These are phyloP conservation scores for Nematolebias whitei DNA, from an alignment of 2,113 vertebrate species.

Conservation along the genomic window DNA sequence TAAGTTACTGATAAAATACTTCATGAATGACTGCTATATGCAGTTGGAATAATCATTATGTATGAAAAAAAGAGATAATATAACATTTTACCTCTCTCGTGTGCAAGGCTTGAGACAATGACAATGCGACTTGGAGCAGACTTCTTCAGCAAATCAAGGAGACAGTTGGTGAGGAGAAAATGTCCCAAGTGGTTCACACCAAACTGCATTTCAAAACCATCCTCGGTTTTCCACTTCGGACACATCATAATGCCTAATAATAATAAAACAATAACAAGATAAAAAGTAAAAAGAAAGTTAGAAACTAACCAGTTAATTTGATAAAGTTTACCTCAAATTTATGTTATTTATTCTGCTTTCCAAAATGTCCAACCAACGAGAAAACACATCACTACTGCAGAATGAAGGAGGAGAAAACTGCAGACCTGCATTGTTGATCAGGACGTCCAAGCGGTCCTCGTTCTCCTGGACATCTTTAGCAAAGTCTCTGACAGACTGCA, in stretches of 20 bases:
- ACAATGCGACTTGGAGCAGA: slow-evolving; percentile 77
- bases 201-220: slow-evolving; percentile 83
- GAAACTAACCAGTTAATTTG: background rate
- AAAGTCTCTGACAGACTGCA: slow-evolving; percentile 73
- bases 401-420: background rate
- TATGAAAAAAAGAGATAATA: background rate
- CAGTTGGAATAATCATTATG: background rate
- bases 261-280: background rate
- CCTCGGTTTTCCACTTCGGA: slow-evolving; percentile 77
- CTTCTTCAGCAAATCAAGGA: slow-evolving; percentile 76
- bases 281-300: background rate
- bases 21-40: background rate
- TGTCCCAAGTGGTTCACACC: slow-evolving; percentile 82
- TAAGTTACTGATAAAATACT: too few species aligned
- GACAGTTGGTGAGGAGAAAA: slow-evolving; percentile 79
- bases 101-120: slow-evolving; percentile 76
- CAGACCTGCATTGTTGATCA: slow-evolving; percentile 80
- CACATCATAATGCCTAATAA: slow-evolving; percentile 77
- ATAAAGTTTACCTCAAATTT: background rate
- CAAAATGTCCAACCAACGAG: background rate
- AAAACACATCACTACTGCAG: background rate
- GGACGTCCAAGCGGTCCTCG: slow-evolving; percentile 71
- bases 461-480: slow-evolving; percentile 58
- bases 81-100: slow-evolving; percentile 64
- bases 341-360: background rate